These are phyloP conservation scores for Sebastes trivittatus DNA, from an alignment of 2,797 vertebrate species.

Conservation along the genomic window DNA sequence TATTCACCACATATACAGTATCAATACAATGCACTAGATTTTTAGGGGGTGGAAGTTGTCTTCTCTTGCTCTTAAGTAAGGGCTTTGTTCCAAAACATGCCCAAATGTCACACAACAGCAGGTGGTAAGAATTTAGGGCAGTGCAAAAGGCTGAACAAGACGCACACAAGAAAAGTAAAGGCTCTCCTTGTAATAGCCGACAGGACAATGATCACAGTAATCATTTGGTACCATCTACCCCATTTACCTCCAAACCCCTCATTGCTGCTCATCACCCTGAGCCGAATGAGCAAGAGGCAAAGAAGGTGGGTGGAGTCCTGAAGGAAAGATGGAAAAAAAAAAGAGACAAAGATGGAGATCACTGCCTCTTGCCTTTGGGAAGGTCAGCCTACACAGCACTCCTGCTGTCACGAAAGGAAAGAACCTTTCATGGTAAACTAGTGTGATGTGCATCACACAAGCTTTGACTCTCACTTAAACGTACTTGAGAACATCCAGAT, in stretches of 20 bases:
- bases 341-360: slow-evolving; percentile 2
- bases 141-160: slow-evolving; percentile 3
- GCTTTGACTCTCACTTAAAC: slow-evolving; percentile 20
- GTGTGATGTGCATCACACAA: neutral
- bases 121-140: slow-evolving; percentile 29
- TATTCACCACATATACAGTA: neutral
- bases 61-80: neutral
- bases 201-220: slow-evolving; percentile 64
- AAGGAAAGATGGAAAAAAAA: neutral
- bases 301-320: slow-evolving; percentile 16
- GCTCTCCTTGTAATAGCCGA: slow-evolving; percentile 20
- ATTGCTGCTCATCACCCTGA: slow-evolving; percentile 24
- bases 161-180: slow-evolving; percentile 34
- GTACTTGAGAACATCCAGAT: slow-evolving; percentile 20
- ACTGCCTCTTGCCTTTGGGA: slow-evolving; percentile 16
- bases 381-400: slow-evolving; percentile 13
- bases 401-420: neutral
- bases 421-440: neutral
- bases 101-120: slow-evolving; percentile 18
- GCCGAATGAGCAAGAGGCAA: slow-evolving; percentile 12
- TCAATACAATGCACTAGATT: neutral
- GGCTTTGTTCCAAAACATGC: neutral
- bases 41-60: neutral
- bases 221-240: slow-evolving; percentile 33
- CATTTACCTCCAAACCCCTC: slow-evolving; percentile 23